Percentiles rank a stretch among this genome's conserved stretches.
phyloP scores from a whole-genome alignment of 2,113 vertebrate genomes.

The Tiliqua scincoides region DNA sequence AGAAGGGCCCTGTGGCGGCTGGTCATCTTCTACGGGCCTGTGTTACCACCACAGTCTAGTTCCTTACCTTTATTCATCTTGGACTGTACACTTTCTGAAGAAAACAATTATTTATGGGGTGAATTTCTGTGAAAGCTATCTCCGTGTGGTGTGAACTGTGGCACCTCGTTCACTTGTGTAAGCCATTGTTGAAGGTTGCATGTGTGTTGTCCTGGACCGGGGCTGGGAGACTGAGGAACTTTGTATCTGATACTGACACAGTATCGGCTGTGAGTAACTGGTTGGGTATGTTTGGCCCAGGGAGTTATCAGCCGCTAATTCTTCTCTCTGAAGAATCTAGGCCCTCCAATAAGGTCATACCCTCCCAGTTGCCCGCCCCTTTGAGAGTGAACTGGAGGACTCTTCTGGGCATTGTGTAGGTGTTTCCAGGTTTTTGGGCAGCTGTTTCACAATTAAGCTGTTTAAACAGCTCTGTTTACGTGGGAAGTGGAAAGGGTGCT shows the following conservation, averaged over 20 bases:
- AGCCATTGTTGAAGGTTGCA: neutral
- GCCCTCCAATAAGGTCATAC: too few species aligned
- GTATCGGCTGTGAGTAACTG: neutral
- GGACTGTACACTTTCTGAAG: too few species aligned
- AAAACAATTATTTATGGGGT: neutral
- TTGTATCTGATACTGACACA: too few species aligned
- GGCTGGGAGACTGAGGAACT: too few species aligned
- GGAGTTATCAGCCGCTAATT: neutral
- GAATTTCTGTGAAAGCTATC: neutral
- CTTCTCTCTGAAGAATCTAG: neutral
- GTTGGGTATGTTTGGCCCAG: neutral
- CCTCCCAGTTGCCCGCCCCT: neutral
- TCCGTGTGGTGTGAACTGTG: neutral
- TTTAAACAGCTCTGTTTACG: slow-evolving; percentile 5
- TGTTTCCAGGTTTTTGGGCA: neutral
- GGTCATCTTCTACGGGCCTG: too few species aligned
- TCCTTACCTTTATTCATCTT: too few species aligned
- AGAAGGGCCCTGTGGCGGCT: too few species aligned
- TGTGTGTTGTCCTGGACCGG: neutral
- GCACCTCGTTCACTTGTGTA: neutral
- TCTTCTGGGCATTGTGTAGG: neutral
- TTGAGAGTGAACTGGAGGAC: neutral
- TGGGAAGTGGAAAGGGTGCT: neutral
- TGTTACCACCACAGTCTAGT: too few species aligned
- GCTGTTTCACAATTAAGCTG: neutral